These are phyloP conservation scores for Drymodes brunneopygia DNA, from an alignment of 2,113 vertebrate genomes.

Conservation along the genomic window DNA sequence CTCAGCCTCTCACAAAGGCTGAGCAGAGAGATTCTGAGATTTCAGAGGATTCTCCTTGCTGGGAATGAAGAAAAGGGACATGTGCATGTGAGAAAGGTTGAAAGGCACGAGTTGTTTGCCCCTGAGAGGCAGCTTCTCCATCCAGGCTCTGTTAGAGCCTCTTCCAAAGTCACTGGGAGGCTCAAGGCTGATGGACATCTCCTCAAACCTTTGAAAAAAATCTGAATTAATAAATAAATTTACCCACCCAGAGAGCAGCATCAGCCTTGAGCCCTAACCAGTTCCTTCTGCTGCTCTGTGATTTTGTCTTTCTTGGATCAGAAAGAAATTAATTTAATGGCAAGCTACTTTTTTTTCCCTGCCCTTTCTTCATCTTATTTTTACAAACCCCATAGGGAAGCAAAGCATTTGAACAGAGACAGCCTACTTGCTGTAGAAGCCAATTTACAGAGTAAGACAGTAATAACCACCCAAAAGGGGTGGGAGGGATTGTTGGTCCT, in stretches of 20 bases:
- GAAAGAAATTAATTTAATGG: neutral
- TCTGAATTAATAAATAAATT: neutral
- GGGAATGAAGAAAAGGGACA: neutral
- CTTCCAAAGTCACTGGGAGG: neutral
- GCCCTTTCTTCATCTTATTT: neutral
- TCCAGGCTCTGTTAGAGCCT: rapidly evolving
- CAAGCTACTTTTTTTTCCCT: neutral
- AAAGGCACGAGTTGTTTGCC: rapidly evolving
- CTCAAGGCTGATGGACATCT: neutral
- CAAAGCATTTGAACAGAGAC: neutral
- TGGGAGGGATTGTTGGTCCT: neutral
- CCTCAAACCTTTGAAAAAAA: neutral
- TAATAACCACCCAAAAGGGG: neutral
- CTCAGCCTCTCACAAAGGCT: neutral
- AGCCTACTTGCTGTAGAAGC: neutral
- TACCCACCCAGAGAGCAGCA: neutral
- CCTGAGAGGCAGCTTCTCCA: neutral
- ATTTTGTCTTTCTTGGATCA: neutral
- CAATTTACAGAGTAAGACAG: neutral
- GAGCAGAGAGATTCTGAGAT: neutral
- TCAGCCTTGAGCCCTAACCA: neutral
- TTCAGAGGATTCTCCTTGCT: neutral
- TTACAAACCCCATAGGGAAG: neutral
- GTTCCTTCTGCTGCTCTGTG: neutral
- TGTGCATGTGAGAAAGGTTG: neutral